These are phyloP conservation scores for Gisinianus flammeolus DNA, from an alignment of 2,888 invertebrate species.

Conservation along the genomic window DNA sequence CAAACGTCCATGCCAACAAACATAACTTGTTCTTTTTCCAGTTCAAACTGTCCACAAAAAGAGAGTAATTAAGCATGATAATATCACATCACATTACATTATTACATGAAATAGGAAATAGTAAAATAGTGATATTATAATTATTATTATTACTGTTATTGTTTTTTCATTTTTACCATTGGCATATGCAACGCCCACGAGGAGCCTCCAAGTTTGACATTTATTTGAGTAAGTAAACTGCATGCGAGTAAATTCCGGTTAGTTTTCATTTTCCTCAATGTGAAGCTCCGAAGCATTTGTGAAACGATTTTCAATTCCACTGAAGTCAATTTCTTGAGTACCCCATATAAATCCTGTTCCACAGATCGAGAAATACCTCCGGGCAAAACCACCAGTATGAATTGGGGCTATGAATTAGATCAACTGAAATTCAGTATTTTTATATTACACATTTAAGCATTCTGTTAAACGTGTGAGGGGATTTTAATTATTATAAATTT, in stretches of 20 bases:
- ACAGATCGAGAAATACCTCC: neutral
- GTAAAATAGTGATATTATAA: neutral
- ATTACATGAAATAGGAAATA: neutral
- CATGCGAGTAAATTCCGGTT: neutral
- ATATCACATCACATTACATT: too few relatives aligned
- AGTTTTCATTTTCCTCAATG: neutral
- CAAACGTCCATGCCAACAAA: conserved; percentile 35
- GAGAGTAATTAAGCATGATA: too few relatives aligned
- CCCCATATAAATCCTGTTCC: conserved; percentile 7
- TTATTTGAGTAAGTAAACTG: conserved; percentile 1
- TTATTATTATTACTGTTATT: too few relatives aligned
- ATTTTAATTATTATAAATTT: too few relatives aligned
- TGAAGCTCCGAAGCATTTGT: conserved; percentile 25
- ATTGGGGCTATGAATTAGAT: conserved; percentile 18
- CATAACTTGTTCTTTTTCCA: conserved; percentile 28
- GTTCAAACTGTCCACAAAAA: neutral
- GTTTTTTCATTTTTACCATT: neutral
- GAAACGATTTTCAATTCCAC: neutral
- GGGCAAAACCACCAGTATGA: conserved; percentile 24
- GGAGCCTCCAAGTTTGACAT: conserved; percentile 23
- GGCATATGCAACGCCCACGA: conserved; percentile 29
- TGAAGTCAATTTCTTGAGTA: conserved; percentile 23
- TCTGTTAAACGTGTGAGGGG: too few relatives aligned
- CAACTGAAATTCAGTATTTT: too few relatives aligned
- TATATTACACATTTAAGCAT: too few relatives aligned